Conservation (phyloP, 2,888 invertebrate genomes). For the Parnassius apollo region DNA sequence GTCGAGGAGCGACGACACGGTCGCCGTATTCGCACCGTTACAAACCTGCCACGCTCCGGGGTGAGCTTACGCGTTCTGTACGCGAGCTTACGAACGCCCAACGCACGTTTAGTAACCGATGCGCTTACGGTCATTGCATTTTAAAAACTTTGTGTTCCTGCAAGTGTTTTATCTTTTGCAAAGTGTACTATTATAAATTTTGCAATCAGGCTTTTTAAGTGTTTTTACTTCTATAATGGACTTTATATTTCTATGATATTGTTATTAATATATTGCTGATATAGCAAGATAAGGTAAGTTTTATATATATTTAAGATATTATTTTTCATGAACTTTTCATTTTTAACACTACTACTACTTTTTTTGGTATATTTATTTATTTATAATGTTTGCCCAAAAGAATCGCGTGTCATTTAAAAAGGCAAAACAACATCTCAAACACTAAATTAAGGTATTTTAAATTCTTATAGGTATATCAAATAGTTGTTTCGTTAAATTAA, state of each 20-base stretch:
- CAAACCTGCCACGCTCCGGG: slow-evolving; percentile 65
- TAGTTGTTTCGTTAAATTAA: too few species aligned
- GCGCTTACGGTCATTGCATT: slow-evolving; percentile 46
- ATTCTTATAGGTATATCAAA: too few species aligned
- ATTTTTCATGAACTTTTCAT: background rate
- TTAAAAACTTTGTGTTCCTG: slow-evolving; percentile 35
- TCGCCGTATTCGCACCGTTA: slow-evolving; percentile 55
- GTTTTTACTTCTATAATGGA: slow-evolving; percentile 21
- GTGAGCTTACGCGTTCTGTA: slow-evolving; percentile 61
- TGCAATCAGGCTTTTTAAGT: slow-evolving; percentile 3
- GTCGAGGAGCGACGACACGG: slow-evolving; percentile 49
- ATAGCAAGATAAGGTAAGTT: slow-evolving; percentile 26
- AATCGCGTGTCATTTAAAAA: background rate
- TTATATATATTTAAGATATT: slow-evolving; percentile 1
- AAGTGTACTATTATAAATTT: background rate
- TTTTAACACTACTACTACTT: too few species aligned
- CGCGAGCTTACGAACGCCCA: slow-evolving; percentile 29
- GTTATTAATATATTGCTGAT: slow-evolving; percentile 22
- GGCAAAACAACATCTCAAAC: background rate
- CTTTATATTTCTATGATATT: slow-evolving; percentile 5
- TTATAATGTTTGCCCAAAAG: background rate
- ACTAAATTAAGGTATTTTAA: background rate
- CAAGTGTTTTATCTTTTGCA: slow-evolving; percentile 23
- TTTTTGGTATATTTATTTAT: too few species aligned
- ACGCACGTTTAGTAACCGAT: slow-evolving; percentile 31